Conservation (phyloP, 1,140 invertebrate species). For the Sesamia nonagrioides region DNA sequence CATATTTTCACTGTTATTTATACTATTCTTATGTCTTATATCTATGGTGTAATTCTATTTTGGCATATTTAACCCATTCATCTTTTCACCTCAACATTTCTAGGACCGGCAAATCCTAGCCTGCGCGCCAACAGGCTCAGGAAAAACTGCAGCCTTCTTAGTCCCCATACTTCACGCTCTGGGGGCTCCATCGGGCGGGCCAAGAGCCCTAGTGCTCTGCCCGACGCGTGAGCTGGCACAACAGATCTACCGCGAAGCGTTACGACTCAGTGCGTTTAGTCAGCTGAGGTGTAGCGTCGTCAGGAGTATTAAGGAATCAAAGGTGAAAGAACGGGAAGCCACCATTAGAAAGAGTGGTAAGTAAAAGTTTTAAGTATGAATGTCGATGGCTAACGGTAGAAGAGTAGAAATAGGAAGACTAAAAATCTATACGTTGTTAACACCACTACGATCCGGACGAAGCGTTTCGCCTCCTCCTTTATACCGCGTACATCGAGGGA, state of each 20-base stretch:
- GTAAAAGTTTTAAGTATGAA: slow-evolving; percentile 31
- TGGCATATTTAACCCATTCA: too few species aligned
- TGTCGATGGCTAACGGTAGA: too few species aligned
- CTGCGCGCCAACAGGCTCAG: slow-evolving; percentile 97
- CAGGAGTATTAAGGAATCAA: slow-evolving; percentile 85
- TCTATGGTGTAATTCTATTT: too few species aligned
- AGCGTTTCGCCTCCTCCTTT: too few species aligned
- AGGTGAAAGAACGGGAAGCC: slow-evolving; percentile 81
- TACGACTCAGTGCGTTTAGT: slow-evolving; percentile 91
- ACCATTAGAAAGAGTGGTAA: slow-evolving; percentile 81
- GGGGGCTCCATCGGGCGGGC: slow-evolving; percentile 90
- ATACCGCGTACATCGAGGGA: too few species aligned
- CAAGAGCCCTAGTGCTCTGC: slow-evolving; percentile 95
- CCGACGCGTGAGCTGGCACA: slow-evolving; percentile 97
- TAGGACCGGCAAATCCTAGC: slow-evolving; percentile 95
- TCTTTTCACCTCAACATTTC: background rate
- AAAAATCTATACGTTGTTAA: too few species aligned
- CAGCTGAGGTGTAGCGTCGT: slow-evolving; percentile 88
- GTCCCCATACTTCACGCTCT: slow-evolving; percentile 93
- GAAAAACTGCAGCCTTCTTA: slow-evolving; percentile 95
- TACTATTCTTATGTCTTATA: too few species aligned
- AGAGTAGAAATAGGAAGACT: too few species aligned
- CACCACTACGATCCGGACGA: too few species aligned
- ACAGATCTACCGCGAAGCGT: slow-evolving; percentile 95
- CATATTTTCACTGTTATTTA: too few species aligned